Evolutionary conservation across 1,140 invertebrate species (phyloP).

Genomic region (Papilio aristodemus): DNA sequence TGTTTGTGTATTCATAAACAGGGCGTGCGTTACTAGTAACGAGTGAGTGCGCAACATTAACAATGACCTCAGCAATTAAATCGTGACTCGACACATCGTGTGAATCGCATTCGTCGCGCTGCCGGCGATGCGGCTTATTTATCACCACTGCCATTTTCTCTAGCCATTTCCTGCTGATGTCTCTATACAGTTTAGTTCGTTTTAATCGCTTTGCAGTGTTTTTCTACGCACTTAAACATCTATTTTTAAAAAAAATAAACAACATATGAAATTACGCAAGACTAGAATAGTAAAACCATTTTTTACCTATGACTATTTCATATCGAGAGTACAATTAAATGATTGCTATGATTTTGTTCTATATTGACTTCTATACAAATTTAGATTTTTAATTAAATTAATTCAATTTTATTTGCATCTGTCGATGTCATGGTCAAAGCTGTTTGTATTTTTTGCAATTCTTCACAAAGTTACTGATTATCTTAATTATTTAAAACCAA

Average conservation of each 20-base stretch:
- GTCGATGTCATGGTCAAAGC: too few relatives aligned
- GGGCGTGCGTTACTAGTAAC: constrained; percentile 19
- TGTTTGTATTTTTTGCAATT: too few relatives aligned
- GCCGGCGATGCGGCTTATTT: constrained; percentile 21
- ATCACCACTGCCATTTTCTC: constrained; percentile 12
- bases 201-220: too few relatives aligned
- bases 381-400: too few relatives aligned
- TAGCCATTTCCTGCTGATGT: neutral
- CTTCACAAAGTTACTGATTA: too few relatives aligned
- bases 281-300: neutral
- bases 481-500: too few relatives aligned
- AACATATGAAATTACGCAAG: neutral
- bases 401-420: too few relatives aligned
- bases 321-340: too few relatives aligned
- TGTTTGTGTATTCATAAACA: constrained; percentile 15
- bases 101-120: constrained; percentile 23
- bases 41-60: constrained; percentile 26
- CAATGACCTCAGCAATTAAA: constrained; percentile 40
- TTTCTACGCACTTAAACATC: neutral
- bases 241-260: neutral
- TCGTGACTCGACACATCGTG: constrained; percentile 34
- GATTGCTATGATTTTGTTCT: too few relatives aligned
- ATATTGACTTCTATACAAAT: too few relatives aligned
- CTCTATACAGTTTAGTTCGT: neutral
- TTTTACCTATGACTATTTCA: too few relatives aligned